Percentiles rank a stretch among this genome's conserved stretches.
Conservation (phyloP, 2,113 vertebrate genomes). For the Fulica atra region DNA sequence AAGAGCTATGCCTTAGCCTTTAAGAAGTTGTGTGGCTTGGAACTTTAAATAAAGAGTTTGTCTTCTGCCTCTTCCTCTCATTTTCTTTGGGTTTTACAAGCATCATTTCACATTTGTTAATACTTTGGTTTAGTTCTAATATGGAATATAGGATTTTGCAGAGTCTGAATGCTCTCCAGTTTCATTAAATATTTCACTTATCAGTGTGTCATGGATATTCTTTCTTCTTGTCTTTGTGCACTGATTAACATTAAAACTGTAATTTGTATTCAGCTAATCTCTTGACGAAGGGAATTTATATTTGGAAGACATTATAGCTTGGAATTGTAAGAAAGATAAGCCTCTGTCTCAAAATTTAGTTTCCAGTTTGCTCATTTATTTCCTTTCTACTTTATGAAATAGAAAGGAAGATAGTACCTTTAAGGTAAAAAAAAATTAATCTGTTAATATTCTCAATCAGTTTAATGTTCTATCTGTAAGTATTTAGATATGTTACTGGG, state of each 20-base stretch:
- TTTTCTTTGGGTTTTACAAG: neutral
- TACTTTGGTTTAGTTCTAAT: neutral
- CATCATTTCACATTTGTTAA: neutral
- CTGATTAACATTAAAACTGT: conserved; percentile 9
- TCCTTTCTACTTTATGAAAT: neutral
- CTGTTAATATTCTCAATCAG: neutral
- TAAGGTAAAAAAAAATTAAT: neutral
- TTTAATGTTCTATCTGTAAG: neutral
- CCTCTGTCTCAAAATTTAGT: conserved; percentile 25
- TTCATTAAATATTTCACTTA: conserved; percentile 8
- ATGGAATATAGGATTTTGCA: neutral
- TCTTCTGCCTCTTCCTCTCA: neutral
- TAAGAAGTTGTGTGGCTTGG: neutral
- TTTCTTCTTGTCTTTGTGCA: conserved; percentile 1
- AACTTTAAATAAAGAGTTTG: neutral
- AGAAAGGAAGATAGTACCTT: neutral
- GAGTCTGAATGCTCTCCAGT: neutral
- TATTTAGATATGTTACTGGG: neutral
- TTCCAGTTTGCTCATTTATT: conserved; percentile 36
- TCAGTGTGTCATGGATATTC: neutral
- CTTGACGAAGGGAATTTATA: neutral
- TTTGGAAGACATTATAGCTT: neutral
- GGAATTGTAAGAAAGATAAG: conserved; percentile 37
- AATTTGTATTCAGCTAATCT: conserved; percentile 52
- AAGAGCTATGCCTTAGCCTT: neutral